Conservation (phyloP, 2,113 vertebrate species). For the Otocyon megalotis region DNA sequence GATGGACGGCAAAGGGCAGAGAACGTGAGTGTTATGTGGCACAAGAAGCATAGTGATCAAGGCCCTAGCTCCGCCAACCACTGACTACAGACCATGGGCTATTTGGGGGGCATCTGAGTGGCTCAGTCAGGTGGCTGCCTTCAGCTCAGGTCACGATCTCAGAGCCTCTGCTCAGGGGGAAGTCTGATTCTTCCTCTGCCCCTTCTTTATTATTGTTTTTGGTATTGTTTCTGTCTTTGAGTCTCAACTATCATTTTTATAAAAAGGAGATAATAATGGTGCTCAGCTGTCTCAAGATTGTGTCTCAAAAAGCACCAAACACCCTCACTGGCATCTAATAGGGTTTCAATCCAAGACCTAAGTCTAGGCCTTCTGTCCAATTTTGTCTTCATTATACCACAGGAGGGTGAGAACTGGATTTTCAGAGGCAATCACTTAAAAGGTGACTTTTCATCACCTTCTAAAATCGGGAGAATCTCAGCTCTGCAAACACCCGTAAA, state of each 20-base stretch:
- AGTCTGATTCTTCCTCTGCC: too few species aligned
- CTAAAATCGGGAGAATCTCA: neutral
- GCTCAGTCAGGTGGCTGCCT: too few species aligned
- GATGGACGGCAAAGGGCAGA: neutral
- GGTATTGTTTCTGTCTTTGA: neutral
- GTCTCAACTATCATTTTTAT: neutral
- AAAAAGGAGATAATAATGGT: neutral
- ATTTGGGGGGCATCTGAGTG: too few species aligned
- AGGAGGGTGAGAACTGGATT: neutral
- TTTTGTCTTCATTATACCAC: neutral
- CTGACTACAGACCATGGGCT: accelerated
- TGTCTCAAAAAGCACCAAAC: neutral
- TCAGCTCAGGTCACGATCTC: too few species aligned
- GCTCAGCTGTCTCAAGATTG: neutral
- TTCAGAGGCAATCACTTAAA: neutral
- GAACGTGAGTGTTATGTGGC: neutral
- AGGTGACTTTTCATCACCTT: neutral
- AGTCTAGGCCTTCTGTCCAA: neutral
- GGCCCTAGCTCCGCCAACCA: accelerated
- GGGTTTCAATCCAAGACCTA: neutral
- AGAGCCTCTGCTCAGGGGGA: too few species aligned
- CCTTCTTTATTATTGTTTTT: neutral
- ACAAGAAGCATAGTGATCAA: neutral
- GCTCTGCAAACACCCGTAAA: neutral
- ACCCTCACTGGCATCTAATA: neutral